Evolutionary conservation across 2,888 invertebrate genomes (phyloP).

Genomic region (Leucoptera coffeella): DNA sequence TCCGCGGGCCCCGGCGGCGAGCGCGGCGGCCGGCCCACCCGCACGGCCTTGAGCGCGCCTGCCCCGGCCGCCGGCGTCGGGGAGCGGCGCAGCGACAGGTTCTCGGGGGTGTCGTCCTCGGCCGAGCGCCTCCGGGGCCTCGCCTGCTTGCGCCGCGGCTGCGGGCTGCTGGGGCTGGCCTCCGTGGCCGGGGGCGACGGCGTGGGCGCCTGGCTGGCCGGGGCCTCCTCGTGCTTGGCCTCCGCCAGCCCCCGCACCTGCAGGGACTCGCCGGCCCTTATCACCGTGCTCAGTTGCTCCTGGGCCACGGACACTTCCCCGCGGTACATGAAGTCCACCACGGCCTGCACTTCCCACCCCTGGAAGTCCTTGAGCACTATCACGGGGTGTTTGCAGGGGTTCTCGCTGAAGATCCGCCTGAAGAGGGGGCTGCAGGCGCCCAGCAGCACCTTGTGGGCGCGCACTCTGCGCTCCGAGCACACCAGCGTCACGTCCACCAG

Average conservation of each 20-base stretch:
- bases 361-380: slow-evolving; percentile 87
- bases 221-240: slow-evolving; percentile 46
- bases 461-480: slow-evolving; percentile 77
- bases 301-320: slow-evolving; percentile 87
- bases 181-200: slow-evolving; percentile 40
- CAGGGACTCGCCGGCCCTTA: slow-evolving; percentile 82
- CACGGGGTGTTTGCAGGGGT: slow-evolving; percentile 90
- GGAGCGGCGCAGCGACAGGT: slow-evolving; percentile 56
- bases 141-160: slow-evolving; percentile 80
- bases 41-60: slow-evolving; percentile 32
- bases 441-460: slow-evolving; percentile 87
- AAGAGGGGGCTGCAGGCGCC: slow-evolving; percentile 88
- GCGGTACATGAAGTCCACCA: slow-evolving; percentile 91
- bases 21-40: slow-evolving; percentile 30
- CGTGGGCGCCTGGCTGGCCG: slow-evolving; percentile 27
- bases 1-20: slow-evolving; percentile 33
- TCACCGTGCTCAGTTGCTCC: slow-evolving; percentile 75
- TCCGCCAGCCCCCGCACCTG: slow-evolving; percentile 76
- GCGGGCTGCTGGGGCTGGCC: slow-evolving; percentile 65
- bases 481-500: slow-evolving; percentile 88
- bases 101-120: slow-evolving; percentile 57
- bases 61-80: no score
- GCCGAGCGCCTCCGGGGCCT: slow-evolving; percentile 79
- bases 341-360: slow-evolving; percentile 83
- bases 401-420: slow-evolving; percentile 81